phyloP scores from a whole-genome alignment of 1,140 invertebrate genomes.

The Drosophila sucinea region DNA sequence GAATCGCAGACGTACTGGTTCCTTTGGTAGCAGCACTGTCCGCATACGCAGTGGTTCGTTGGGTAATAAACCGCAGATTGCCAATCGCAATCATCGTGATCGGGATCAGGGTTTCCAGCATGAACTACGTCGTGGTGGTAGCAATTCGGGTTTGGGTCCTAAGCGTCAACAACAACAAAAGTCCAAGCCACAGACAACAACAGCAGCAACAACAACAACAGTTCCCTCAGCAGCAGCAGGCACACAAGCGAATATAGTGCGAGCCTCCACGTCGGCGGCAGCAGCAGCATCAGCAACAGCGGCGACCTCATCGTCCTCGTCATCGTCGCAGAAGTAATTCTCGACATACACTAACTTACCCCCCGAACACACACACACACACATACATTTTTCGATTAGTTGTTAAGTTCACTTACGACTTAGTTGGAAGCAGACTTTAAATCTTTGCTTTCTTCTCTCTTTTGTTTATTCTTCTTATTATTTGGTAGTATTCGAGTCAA shows the following conservation, averaged over 20 bases:
- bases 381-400: constrained; percentile 55
- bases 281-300: constrained; percentile 33
- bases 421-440: constrained; percentile 40
- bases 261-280: constrained; percentile 49
- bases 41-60: constrained; percentile 81
- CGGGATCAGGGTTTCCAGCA: constrained; percentile 69
- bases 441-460: constrained; percentile 46
- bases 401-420: constrained; percentile 63
- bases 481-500: constrained; percentile 71
- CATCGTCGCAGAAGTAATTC: constrained; percentile 71
- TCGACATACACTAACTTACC: constrained; percentile 17
- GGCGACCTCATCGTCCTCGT: constrained; percentile 43
- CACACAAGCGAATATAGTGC: constrained; percentile 43
- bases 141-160: constrained; percentile 69
- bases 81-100: constrained; percentile 62
- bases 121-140: constrained; percentile 72
- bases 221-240: constrained; percentile 19
- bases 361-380: constrained; percentile 23
- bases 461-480: constrained; percentile 67
- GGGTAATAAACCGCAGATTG: constrained; percentile 80
- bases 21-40: constrained; percentile 83
- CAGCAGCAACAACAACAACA: constrained; percentile 24
- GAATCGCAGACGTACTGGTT: constrained; percentile 78
- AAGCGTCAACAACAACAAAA: constrained; percentile 59
- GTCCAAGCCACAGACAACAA: constrained; percentile 35